Evolutionary conservation across 2,113 vertebrate genomes (phyloP).

Genomic region (Piaya cayana): DNA sequence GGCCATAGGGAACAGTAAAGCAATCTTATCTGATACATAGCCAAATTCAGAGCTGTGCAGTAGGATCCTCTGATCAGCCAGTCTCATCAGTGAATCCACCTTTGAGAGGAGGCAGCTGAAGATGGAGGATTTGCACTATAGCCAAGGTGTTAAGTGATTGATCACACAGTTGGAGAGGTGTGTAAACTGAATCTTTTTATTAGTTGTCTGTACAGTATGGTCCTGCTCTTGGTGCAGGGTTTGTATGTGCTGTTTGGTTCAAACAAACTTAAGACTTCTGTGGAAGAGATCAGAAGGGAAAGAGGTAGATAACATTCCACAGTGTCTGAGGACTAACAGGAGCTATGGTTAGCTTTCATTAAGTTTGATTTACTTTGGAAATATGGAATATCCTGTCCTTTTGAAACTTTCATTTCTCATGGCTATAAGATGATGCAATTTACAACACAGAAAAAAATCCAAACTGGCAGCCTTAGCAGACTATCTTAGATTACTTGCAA

Average conservation of each 20-base stretch:
- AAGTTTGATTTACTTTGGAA: slow-evolving; percentile 9
- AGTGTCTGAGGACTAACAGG: not conserved
- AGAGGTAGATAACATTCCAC: not conserved
- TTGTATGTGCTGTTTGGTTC: not conserved
- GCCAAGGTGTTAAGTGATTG: not conserved
- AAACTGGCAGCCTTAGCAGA: not conserved
- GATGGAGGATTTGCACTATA: not conserved
- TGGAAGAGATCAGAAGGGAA: not conserved
- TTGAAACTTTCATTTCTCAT: slow-evolving; percentile 14
- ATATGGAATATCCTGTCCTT: not conserved
- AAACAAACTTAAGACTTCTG: not conserved
- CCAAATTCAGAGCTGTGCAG: not conserved
- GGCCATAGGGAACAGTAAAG: not conserved
- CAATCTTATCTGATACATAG: accelerated
- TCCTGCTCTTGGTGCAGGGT: not conserved
- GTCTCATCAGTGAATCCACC: not conserved
- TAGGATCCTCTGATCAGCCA: not conserved
- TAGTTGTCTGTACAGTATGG: not conserved
- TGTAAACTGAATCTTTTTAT: not conserved
- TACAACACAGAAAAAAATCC: not conserved
- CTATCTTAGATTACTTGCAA: slow-evolving; percentile 3
- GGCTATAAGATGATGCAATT: not conserved
- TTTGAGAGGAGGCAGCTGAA: not conserved
- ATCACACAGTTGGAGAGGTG: not conserved
- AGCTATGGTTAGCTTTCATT: not conserved